Evolutionary conservation across 1,140 invertebrate species (phyloP).

Genomic region (Calephelis nemesis): DNA sequence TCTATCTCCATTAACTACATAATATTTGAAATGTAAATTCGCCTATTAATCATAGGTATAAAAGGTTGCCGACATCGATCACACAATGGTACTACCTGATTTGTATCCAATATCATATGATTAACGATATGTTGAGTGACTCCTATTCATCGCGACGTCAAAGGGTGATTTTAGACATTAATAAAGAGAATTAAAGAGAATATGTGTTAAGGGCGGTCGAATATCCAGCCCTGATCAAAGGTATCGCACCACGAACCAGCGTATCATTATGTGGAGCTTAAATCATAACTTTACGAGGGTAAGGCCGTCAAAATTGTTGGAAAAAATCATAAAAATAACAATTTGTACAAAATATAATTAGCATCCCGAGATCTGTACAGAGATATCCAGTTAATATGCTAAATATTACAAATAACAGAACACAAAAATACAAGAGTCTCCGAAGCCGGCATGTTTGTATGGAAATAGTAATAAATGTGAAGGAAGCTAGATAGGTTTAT

Average conservation of each 20-base stretch:
- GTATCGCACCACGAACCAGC: constrained; percentile 9
- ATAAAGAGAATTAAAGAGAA: constrained; percentile 71
- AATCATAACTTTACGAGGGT: constrained; percentile 10
- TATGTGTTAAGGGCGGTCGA: constrained; percentile 45
- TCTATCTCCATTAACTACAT: constrained; percentile 48
- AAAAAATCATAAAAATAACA: no score
- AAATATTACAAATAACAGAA: no score
- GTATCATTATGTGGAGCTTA: background rate
- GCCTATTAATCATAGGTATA: constrained; percentile 65
- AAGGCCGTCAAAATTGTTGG: background rate
- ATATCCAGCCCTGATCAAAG: constrained; percentile 28
- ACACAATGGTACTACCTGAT: constrained; percentile 74
- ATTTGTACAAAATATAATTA: no score
- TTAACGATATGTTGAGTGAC: constrained; percentile 77
- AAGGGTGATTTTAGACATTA: constrained; percentile 72
- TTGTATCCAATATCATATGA: constrained; percentile 70
- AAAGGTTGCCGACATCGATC: constrained; percentile 56
- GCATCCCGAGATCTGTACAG: no score
- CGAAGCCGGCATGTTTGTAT: no score
- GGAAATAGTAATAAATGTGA: no score
- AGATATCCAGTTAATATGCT: no score
- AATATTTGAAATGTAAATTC: constrained; percentile 59
- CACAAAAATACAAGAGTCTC: no score
- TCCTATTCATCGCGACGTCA: constrained; percentile 69
- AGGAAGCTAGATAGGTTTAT: no score